Conservation (phyloP, 2,888 invertebrate genomes). For the Athalia circularis region DNA sequence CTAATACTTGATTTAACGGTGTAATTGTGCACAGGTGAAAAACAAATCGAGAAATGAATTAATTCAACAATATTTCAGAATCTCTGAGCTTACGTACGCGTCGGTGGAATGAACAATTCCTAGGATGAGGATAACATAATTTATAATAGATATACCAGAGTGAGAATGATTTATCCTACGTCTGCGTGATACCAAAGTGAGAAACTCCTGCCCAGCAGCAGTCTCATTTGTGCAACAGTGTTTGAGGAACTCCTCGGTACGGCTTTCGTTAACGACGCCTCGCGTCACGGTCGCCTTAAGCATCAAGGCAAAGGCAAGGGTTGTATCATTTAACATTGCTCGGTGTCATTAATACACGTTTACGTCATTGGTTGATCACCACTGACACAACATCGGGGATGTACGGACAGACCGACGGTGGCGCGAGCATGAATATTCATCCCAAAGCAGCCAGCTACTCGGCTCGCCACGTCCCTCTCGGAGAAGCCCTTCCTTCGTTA, state of each 20-base stretch:
- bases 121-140: not conserved
- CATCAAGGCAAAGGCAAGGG: constrained; percentile 3
- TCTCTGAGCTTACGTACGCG: not conserved
- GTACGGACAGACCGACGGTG: constrained; percentile 58
- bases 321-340: constrained; percentile 23
- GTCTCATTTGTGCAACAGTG: too few relatives aligned
- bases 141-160: not conserved
- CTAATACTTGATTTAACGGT: not conserved
- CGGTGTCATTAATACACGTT: constrained; percentile 33
- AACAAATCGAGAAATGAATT: not conserved
- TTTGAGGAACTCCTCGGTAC: not conserved
- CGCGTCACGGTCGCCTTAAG: not conserved
- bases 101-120: not conserved
- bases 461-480: constrained; percentile 1
- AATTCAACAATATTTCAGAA: not conserved
- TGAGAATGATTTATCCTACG: not conserved
- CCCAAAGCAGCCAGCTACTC: constrained; percentile 51
- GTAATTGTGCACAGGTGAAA: not conserved
- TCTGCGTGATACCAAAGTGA: not conserved
- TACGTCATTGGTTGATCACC: constrained; percentile 68
- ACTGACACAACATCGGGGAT: constrained; percentile 70
- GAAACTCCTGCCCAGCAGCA: not conserved
- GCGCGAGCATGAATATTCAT: constrained; percentile 72
- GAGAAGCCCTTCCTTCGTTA: constrained; percentile 35
- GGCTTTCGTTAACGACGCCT: not conserved